These are phyloP conservation scores for Pseudachorutes palmiensis DNA, from an alignment of 1,140 invertebrate genomes.

Conservation along the genomic window DNA sequence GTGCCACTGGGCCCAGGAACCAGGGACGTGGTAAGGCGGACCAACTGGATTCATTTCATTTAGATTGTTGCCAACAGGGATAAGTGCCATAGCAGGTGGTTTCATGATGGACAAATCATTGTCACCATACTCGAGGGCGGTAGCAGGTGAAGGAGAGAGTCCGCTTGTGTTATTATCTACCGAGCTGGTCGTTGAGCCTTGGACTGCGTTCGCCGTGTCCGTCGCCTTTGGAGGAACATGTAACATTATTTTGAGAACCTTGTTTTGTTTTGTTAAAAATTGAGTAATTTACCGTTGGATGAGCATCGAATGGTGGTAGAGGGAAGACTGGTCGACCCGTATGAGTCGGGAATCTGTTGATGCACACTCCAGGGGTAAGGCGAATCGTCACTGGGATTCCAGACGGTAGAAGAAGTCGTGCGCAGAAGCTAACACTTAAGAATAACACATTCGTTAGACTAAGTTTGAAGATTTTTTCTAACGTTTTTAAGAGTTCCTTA, in stretches of 20 bases:
- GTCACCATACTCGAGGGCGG: not conserved
- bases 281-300: not conserved
- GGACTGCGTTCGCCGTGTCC: not conserved
- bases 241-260: not conserved
- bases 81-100: not conserved
- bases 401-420: constrained; percentile 63
- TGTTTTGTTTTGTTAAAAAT: not conserved
- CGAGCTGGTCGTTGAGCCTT: not conserved
- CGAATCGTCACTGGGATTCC: constrained; percentile 60
- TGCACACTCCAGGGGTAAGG: constrained; percentile 65
- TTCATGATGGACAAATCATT: constrained; percentile 1
- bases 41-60: not conserved
- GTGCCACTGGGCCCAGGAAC: constrained; percentile 9
- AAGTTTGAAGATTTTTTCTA: too few species aligned
- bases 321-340: not conserved
- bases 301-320: not conserved
- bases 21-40: not conserved
- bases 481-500: constrained; percentile 38
- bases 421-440: constrained; percentile 66
- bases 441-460: too few species aligned
- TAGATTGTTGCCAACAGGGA: not conserved
- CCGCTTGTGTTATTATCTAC: not conserved
- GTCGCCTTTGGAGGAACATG: not conserved
- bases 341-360: constrained; percentile 4
- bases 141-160: not conserved